Evolutionary conservation across 2,888 invertebrate genomes (phyloP).

Genomic region (Linyphia triangularis): DNA sequence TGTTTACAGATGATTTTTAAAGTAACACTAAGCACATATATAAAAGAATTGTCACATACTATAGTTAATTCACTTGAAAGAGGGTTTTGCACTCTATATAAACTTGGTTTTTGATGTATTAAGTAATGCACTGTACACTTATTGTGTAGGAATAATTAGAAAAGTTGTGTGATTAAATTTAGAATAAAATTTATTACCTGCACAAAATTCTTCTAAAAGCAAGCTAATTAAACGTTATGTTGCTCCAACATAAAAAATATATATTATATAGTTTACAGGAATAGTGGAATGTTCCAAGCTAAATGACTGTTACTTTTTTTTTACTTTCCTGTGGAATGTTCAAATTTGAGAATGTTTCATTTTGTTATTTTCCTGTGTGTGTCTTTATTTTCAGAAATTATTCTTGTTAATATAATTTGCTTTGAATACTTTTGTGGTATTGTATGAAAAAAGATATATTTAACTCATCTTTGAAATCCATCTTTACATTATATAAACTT

Average conservation of each 20-base stretch:
- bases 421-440: conserved; percentile 14
- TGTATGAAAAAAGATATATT: conserved; percentile 20
- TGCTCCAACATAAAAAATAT: neutral
- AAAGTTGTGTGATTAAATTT: conserved; percentile 10
- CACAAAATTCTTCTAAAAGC: conserved; percentile 14
- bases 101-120: conserved; percentile 25
- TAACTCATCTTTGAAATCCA: conserved; percentile 31
- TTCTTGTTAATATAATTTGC: neutral
- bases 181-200: conserved; percentile 25
- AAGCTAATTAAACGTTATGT: neutral
- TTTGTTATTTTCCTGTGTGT: neutral
- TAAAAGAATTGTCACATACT: conserved; percentile 10
- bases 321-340: too few species aligned
- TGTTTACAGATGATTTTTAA: neutral
- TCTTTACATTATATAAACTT: conserved; percentile 35
- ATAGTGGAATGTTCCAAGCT: neutral
- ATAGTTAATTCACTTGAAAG: neutral
- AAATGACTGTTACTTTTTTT: neutral
- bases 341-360: neutral
- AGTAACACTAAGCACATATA: neutral
- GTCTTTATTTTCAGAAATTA: neutral
- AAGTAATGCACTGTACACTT: conserved; percentile 46
- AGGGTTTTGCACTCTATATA: neutral
- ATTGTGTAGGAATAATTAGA: conserved; percentile 35
- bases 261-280: neutral